Base-by-base conservation (phyloP, 1,140 invertebrate genomes). In the Telenomus remus region DNA sequence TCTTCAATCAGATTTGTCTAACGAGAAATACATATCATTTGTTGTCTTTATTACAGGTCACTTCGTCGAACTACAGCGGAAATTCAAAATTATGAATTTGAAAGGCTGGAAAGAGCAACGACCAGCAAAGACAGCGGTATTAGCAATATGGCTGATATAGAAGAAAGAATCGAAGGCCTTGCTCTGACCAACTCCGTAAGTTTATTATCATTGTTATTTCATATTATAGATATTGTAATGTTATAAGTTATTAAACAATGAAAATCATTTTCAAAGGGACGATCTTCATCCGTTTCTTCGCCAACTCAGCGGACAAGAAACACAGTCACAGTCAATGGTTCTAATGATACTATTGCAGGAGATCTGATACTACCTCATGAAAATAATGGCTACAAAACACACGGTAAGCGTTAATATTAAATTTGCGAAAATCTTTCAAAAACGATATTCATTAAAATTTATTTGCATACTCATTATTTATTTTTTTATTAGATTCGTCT, bases 51-150 rank as follows among this genome's bases (percentile, higher is more conserved):
- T 66, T 15, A 37, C 44, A 90, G 92, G 81, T 96, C 95, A 61
- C 91, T 98, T 54, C 90, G 95, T 61, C 93, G 94, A 82, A 98
- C 96, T 42, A 96, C 96, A 1, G 95, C 95, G 13, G 96, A 98
- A 89, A 98, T 98, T 84, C 94, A 96, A 80, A 96, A 94, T 87
- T 95, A 95, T 78, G 94, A 92, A 80, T 94, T 93, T 76, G 93
- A 93, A 83, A 89, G 92, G 78, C 88, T 91, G 79, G 92, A 93
- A 79, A 90, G 92, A 81, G 93, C 95, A 59, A 94, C 94, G 48
- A 94, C 94, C 8, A 96, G 94, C 37, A 95, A 96, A 86, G 95
- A 96, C 82, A 95, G 94, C 46, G 95, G 95, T 37, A 97, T 96
- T 70, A 95, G 93, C 80, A 96, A 95, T 83, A 94, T 94, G 92